These are phyloP conservation scores for Cygnus olor DNA, from an alignment of 2,797 vertebrate species.

Conservation along the genomic window DNA sequence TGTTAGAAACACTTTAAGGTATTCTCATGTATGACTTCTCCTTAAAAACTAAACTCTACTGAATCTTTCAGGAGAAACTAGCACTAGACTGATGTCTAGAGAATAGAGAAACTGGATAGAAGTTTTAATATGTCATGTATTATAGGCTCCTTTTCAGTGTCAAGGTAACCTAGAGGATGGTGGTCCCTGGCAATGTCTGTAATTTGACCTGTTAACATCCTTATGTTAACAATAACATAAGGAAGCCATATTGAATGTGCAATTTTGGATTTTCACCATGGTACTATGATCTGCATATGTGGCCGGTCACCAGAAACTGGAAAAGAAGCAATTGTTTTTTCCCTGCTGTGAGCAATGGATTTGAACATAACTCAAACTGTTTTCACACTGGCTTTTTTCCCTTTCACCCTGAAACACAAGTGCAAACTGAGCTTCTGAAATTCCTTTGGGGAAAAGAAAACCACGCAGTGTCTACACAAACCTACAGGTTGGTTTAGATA, in stretches of 20 bases:
- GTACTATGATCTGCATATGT: slow-evolving; percentile 33
- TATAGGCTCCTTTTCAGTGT: background rate
- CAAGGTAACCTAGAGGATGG: background rate
- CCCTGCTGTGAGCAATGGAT: slow-evolving; percentile 72
- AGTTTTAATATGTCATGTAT: background rate
- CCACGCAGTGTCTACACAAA: slow-evolving; percentile 16
- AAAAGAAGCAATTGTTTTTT: slow-evolving; percentile 72
- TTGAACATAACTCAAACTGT: slow-evolving; percentile 66
- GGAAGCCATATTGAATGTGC: slow-evolving; percentile 26
- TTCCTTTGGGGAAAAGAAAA: slow-evolving; percentile 60
- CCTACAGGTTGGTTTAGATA: background rate
- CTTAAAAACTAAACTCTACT: background rate
- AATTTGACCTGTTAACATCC: background rate
- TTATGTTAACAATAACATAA: background rate
- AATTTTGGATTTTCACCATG: slow-evolving; percentile 32
- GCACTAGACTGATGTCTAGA: background rate
- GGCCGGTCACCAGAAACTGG: slow-evolving; percentile 33
- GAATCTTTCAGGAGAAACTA: background rate
- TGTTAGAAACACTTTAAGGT: background rate
- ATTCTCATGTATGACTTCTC: background rate
- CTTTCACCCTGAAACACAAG: slow-evolving; percentile 47
- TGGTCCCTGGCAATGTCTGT: background rate
- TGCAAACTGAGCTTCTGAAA: slow-evolving; percentile 45
- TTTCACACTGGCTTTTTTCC: slow-evolving; percentile 52
- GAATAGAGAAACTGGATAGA: background rate